A percentile compares a stretch with the other conserved stretches of the same genome.
phyloP scores from a whole-genome alignment of 2,797 vertebrate genomes.

The Rhincodon typus region DNA sequence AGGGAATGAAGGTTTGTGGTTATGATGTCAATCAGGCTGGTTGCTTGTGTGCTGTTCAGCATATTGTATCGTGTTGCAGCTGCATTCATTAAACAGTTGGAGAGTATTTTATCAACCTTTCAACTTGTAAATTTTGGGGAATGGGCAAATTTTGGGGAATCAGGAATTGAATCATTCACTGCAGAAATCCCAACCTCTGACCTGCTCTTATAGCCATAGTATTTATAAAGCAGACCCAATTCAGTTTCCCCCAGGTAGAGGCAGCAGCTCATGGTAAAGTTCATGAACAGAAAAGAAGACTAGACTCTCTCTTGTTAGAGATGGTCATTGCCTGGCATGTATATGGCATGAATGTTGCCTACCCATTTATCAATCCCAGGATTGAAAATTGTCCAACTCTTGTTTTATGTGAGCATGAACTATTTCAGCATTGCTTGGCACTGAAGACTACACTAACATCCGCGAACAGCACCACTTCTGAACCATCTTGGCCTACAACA shows the following conservation, averaged over 20 bases:
- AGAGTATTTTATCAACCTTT: not conserved
- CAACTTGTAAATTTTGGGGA: not conserved
- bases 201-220: not conserved
- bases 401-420: not conserved
- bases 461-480: not conserved
- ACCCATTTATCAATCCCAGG: not conserved
- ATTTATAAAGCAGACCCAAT: not conserved
- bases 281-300: not conserved
- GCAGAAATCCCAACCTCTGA: not conserved
- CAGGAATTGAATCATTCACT: not conserved
- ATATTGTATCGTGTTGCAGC: not conserved
- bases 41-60: not conserved
- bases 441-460: not conserved
- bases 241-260: no score
- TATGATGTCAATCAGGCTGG: no score
- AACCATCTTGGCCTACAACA: not conserved
- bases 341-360: not conserved
- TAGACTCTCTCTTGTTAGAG: not conserved
- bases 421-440: not conserved
- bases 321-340: not conserved
- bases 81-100: not conserved
- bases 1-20: no score
- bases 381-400: not conserved
- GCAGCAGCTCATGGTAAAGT: not conserved
- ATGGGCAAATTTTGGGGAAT: not conserved